Percentiles rank a stretch among this genome's conserved stretches.
Evolutionary conservation across 2,113 vertebrate genomes (phyloP).

Genomic region (Nesogale talazaci): DNA sequence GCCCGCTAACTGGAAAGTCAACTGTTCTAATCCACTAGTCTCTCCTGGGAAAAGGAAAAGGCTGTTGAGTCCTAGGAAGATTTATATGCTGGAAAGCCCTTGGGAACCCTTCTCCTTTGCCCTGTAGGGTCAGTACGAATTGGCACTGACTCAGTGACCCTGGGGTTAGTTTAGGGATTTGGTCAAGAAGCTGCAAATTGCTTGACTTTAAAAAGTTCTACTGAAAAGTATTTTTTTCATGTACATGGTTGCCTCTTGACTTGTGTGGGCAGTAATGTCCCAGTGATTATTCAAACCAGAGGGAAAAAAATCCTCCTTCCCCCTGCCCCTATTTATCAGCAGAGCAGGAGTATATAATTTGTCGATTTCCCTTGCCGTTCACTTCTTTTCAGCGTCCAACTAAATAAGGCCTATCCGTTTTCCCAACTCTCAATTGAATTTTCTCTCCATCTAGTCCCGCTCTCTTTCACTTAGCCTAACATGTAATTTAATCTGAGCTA

Average conservation of each 20-base stretch:
- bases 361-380: conserved; percentile 36
- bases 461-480: not conserved
- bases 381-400: not conserved
- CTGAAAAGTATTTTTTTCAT: not conserved
- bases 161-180: no score
- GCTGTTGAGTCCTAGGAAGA: no score
- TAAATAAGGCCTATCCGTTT: conserved; percentile 1
- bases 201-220: conserved; percentile 34
- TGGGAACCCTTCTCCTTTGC: no score
- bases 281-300: conserved; percentile 12
- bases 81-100: no score
- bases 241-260: not conserved
- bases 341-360: not conserved
- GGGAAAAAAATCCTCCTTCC: not conserved
- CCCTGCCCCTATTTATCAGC: not conserved
- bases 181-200: not conserved
- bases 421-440: conserved; percentile 7
- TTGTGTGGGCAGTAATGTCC: not conserved
- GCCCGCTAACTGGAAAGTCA: no score
- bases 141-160: no score
- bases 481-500: conserved; percentile 20
- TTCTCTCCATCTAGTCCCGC: not conserved
- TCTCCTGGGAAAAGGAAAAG: no score
- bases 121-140: no score
- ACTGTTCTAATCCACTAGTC: no score